Evolutionary conservation across 2,797 vertebrate genomes (phyloP), one percentile per base, ranked within the genome.

Genomic region (Helicolenus hilgendorfi): DNA sequence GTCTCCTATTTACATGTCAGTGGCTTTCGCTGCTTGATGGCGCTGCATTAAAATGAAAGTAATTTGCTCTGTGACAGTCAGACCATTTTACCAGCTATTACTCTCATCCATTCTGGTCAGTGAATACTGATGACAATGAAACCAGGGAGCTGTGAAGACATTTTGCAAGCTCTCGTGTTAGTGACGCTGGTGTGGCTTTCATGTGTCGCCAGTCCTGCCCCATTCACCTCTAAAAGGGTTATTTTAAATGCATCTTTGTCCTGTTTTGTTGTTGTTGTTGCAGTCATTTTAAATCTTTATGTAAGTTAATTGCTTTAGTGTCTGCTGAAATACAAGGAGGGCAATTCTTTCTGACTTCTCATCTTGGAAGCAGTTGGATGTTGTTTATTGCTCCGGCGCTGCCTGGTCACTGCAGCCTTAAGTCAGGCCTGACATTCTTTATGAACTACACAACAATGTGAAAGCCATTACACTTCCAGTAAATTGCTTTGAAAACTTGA

Each of bases 31-130:
- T 87, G 88, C 91, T 95, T 87, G 91, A 95, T 93, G 92, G 93
- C 26, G 55, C 83, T n/a, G 84, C 80, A 53, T 86, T 77, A 87
- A 93, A 94, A 92, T 94, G 91, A 95, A 96, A 95, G 94, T 95
- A 93, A 95, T 96, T 96, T 96, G 93, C 92, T 93, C 71, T 64
- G 87, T 93, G 93, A 95, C 92, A 94, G 92, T 93, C 82, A 27
- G 87, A 87, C 93, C 92, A 94, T 96, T 96, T 95, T 95, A 90
- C 88, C 90, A 95, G 95, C 94, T 92, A 96, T 96, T 95, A 96
- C 91, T 91, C 92, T 94, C 94, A 92, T 92, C 86, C 84, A 89
- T 92, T 96, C 94, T 95, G 95, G 95, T 96, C 95, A 94, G 91
- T 95, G 93, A 95, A 94, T 93, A 91, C 90, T 89, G 91, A 96